Evolutionary conservation across 2,888 invertebrate genomes (phyloP), one percentile per base, ranked within the genome.

Genomic region (Cyaniris semiargus): DNA sequence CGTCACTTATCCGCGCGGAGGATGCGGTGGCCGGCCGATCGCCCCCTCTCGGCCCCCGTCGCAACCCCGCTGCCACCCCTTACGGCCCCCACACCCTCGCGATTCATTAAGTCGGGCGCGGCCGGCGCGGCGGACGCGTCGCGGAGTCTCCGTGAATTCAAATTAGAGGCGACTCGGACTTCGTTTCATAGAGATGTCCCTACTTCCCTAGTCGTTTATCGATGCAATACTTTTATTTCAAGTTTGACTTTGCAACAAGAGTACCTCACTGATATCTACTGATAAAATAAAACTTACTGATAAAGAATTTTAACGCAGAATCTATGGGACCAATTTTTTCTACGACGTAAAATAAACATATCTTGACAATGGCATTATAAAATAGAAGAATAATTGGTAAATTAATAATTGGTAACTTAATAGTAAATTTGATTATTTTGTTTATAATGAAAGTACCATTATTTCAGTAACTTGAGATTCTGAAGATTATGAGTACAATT

Each of bases 91-190:
- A 85, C 81, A 86, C 89, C 89, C 81, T 81, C 83, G 83, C 83
- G 83, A 83, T 92, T 94, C 93, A 93, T 94, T 94, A 94, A 93
- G 93, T 92, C 93, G 93, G 93, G 93, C 92, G 93, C 93, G 92
- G 92, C 91, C 91, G 90, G 88, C 90, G 92, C 91, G 92, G 93
- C 91, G 90, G 92, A 91, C 91, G 92, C 90, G 93, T 91, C 93
- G 92, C 94, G 93, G 92, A 92, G 94, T 92, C 93, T 93, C 93
- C 91, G 93, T 93, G 92, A 94, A 94, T 93, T 92, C 94, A 93
- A 93, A 94, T 93, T 93, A 93, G 93, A 92, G 91, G 90, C 91
- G 86, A 93, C 91, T 93, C 90, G 93, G 93, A 92, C 92, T 92
- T 91, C 91, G 91, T 93, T 84, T 84, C 80, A 80, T 90, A 90